Evolutionary conservation across 2,797 vertebrate genomes (phyloP).

Genomic region (Silurus aristotelis): DNA sequence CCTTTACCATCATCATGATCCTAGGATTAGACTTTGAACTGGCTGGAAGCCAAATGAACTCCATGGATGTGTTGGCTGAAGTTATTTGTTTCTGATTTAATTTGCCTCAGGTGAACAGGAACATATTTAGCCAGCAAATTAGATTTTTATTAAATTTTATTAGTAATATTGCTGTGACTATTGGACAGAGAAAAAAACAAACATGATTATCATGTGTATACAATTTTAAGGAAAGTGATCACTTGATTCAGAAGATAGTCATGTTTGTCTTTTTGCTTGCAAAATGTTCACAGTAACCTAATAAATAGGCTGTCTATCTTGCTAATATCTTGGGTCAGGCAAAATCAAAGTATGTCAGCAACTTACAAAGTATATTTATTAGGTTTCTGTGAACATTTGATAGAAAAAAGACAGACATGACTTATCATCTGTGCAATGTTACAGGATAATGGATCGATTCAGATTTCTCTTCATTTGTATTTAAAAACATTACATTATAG

Average conservation of each 20-base stretch:
- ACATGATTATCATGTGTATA: not conserved
- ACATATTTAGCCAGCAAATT: not conserved
- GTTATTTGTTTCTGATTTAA: not conserved
- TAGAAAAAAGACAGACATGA: not conserved
- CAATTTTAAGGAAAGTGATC: not conserved
- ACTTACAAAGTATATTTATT: conserved; percentile 7
- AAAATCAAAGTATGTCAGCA: conserved; percentile 2
- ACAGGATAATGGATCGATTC: not conserved
- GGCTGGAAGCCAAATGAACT: not conserved
- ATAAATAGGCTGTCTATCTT: not conserved
- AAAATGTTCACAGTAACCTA: not conserved
- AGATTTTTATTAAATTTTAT: not conserved
- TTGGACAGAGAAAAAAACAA: not conserved
- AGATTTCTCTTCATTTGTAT: not conserved
- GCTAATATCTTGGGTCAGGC: not conserved
- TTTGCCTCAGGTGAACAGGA: not conserved
- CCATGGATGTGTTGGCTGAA: not conserved
- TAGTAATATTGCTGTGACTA: not conserved
- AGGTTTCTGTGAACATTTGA: not conserved
- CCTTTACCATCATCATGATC: not conserved
- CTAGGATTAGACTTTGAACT: conserved; percentile 18
- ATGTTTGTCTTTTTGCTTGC: not conserved
- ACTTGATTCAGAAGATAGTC: not conserved
- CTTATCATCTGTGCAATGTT: not conserved
- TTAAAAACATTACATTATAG: conserved; percentile 10